Evolutionary conservation across 1,140 invertebrate genomes (phyloP).

Genomic region (Vanessa atalanta): DNA sequence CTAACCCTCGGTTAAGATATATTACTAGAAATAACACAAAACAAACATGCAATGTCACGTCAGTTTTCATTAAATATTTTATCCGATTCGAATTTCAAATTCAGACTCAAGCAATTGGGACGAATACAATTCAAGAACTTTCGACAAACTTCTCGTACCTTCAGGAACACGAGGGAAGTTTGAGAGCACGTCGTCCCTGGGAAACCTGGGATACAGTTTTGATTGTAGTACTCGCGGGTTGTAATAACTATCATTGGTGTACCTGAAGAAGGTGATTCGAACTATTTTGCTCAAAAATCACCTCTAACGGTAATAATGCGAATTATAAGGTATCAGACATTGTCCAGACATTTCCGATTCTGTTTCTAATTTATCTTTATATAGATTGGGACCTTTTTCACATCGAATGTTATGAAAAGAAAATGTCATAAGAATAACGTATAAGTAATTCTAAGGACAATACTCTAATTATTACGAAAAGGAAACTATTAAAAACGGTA

Average conservation of each 20-base stretch:
- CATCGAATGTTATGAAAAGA: too few relatives aligned
- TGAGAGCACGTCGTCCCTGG: conserved; percentile 5
- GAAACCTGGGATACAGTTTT: conserved; percentile 11
- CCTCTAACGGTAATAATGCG: too few relatives aligned
- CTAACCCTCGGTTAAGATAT: background rate
- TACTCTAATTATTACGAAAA: too few relatives aligned
- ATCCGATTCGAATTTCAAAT: conserved; percentile 1
- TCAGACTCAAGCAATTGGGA: conserved; percentile 3
- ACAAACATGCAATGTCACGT: background rate
- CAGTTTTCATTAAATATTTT: background rate
- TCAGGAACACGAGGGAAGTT: conserved; percentile 10
- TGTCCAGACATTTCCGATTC: too few relatives aligned
- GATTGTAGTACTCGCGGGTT: conserved; percentile 8
- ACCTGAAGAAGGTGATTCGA: background rate
- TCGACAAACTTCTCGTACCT: conserved; percentile 7
- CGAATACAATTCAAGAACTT: conserved; percentile 8
- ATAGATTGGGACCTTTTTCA: too few relatives aligned
- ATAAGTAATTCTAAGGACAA: too few relatives aligned
- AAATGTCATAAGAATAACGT: too few relatives aligned
- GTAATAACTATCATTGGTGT: conserved; percentile 2
- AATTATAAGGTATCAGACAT: too few relatives aligned
- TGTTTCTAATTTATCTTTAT: too few relatives aligned
- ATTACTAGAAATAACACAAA: background rate
- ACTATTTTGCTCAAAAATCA: background rate
- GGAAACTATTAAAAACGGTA: too few relatives aligned